Percentiles rank a stretch among this genome's conserved stretches.
Conservation (phyloP, 1,140 invertebrate species). For the Brachionus sp. region DNA sequence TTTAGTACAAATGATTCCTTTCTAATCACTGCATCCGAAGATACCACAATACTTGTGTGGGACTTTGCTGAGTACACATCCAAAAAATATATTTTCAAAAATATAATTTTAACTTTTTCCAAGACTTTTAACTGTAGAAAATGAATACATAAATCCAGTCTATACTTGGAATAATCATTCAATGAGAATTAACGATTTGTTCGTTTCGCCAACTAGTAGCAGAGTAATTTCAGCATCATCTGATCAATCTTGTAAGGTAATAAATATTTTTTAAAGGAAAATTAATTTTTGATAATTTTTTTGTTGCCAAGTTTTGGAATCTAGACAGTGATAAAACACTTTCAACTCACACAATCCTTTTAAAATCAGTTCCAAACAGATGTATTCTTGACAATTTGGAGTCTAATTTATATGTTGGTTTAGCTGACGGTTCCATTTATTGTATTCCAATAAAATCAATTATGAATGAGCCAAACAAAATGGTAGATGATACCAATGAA, state of each 20-base stretch:
- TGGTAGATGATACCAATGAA: not conserved
- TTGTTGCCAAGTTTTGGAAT: slow-evolving; percentile 25
- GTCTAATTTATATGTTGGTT: slow-evolving; percentile 4
- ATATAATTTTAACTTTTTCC: not conserved
- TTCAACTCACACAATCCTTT: not conserved
- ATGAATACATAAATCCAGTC: slow-evolving; percentile 30
- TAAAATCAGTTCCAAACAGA: not conserved
- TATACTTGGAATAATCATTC: slow-evolving; percentile 38
- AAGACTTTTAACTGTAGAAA: slow-evolving; percentile 13
- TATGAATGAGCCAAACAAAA: not conserved
- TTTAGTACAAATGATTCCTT: not conserved
- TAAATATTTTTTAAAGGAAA: not conserved
- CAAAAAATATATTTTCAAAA: not conserved
- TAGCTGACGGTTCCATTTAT: not conserved
- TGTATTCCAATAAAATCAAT: slow-evolving; percentile 38
- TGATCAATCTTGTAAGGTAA: slow-evolving; percentile 44
- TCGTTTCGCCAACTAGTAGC: not conserved
- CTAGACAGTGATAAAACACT: not conserved
- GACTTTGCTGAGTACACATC: not conserved
- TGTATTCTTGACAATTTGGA: slow-evolving; percentile 33
- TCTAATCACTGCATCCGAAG: slow-evolving; percentile 26
- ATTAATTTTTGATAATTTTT: not conserved
- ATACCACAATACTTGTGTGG: slow-evolving; percentile 44
- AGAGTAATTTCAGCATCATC: slow-evolving; percentile 26
- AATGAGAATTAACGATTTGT: slow-evolving; percentile 45